Conservation (phyloP, 2,888 invertebrate genomes). For the Drosophila cracens region DNA sequence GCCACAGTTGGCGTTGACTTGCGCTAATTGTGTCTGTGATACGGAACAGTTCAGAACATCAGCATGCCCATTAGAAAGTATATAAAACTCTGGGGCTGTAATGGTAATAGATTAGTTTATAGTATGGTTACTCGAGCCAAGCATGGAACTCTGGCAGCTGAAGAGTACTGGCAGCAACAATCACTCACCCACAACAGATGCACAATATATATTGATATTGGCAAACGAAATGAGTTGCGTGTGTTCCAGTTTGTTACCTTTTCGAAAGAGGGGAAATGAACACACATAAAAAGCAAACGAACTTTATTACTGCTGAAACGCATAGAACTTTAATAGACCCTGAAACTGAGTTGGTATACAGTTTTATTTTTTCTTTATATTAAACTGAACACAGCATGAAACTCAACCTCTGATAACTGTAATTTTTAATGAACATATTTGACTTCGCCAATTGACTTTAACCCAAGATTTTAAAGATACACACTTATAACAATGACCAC, state of each 20-base stretch:
- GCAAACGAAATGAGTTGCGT: not conserved
- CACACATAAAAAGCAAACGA: not conserved
- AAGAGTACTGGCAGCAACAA: constrained; percentile 18
- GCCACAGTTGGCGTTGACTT: constrained; percentile 30
- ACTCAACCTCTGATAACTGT: not conserved
- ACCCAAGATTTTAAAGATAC: not conserved
- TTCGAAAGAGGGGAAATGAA: not conserved
- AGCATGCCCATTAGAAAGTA: constrained; percentile 63
- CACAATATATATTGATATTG: constrained; percentile 12
- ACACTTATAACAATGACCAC: not conserved
- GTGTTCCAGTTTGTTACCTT: not conserved
- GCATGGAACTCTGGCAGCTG: constrained; percentile 28
- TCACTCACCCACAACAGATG: not conserved
- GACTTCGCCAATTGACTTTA: not conserved
- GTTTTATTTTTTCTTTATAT: not conserved
- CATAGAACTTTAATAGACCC: not conserved
- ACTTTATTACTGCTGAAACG: not conserved
- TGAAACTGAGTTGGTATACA: not conserved
- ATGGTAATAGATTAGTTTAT: constrained; percentile 5
- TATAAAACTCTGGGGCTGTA: constrained; percentile 38
- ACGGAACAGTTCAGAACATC: constrained; percentile 44
- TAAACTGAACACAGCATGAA: not conserved
- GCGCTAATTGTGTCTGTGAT: constrained; percentile 9
- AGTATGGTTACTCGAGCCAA: not conserved
- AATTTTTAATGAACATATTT: not conserved